phyloP scores from a whole-genome alignment of 2,113 vertebrate species.

The Malurus cyaneus region DNA sequence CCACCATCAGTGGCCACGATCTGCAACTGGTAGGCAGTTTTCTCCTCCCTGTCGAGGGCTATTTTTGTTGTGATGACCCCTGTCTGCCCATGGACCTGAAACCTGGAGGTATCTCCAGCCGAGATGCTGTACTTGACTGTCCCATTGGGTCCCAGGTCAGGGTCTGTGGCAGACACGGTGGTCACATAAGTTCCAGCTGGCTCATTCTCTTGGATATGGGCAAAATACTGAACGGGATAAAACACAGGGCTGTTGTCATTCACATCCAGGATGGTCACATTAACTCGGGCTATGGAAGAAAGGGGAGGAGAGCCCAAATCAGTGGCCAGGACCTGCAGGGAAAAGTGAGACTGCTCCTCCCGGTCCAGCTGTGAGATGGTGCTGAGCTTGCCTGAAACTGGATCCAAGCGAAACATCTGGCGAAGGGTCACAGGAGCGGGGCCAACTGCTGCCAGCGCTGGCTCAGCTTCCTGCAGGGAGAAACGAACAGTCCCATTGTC shows the following conservation, averaged over 20 bases:
- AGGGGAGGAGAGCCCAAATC: constrained; percentile 88
- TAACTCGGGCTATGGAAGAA: constrained; percentile 81
- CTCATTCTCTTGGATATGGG: constrained; percentile 94
- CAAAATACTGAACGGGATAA: constrained; percentile 95
- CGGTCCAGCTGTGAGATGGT: constrained; percentile 84
- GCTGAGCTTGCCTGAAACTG: constrained; percentile 82
- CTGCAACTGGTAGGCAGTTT: constrained; percentile 91
- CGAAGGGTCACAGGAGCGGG: constrained; percentile 24
- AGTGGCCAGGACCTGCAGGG: constrained; percentile 82
- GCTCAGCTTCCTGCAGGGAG: constrained; percentile 84
- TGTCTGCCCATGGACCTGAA: constrained; percentile 86
- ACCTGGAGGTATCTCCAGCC: constrained; percentile 87
- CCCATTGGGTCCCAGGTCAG: constrained; percentile 89
- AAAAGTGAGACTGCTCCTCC: constrained; percentile 84
- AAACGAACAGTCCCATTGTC: constrained; percentile 91
- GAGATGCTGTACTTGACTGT: constrained; percentile 90
- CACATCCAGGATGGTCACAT: constrained; percentile 87
- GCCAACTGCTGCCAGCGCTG: neutral
- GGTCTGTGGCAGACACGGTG: constrained; percentile 88
- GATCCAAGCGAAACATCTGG: constrained; percentile 85
- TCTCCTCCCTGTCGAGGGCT: constrained; percentile 92
- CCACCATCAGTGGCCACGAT: constrained; percentile 89
- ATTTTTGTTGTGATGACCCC: constrained; percentile 88
- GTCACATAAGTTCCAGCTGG: constrained; percentile 87
- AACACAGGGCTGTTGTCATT: constrained; percentile 96